Evolutionary conservation across 2,113 vertebrate species (phyloP), one percentile per base, ranked within the genome.

Genomic region (Alouatta palliata): DNA sequence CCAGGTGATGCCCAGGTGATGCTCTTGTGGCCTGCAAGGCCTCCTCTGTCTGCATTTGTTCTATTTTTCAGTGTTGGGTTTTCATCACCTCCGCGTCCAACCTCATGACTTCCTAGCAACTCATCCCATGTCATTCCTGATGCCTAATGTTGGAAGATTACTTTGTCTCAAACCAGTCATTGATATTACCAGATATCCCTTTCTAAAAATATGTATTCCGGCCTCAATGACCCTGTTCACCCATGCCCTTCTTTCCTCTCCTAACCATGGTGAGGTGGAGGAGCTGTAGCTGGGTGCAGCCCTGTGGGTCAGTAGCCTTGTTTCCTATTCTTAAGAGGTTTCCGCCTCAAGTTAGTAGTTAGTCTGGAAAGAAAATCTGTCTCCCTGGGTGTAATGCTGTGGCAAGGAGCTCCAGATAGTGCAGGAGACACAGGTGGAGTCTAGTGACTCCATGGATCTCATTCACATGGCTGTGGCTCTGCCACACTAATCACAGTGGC

Each of bases 281-380:
- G 27, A 4, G 25, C 68, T 64, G 2, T 3, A 2, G 73, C 54
- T 21, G 12, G 8, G 23, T 8, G 45, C 14, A 1, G 61, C 9
- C 0, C 64, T 6, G 0, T 0, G 6, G 30, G 4, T 25, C 4
- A 56, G 49, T 0, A 37, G 54, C 23, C 27, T 19, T 10, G 5
- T 20, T 23, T 25, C 54, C 70, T n/a, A 1, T 37, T 13, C 23
- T 9, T 12, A 3, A 54, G 64, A 37, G 2, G 43, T 8, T 40
- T 64, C 10, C 0, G 30, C 80, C n/a, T 61, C 66, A 40, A 27
- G 49, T 64, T 3, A 17, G n/a, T 64, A 35, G 49, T 64, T 3
- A 27, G n/a, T 71, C 71, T 85, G n/a, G 20, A 80, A 56, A 43
- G 1, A 17, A 30, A 5, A 16, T 21, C 71, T 49, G 32, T 25